Evolutionary conservation across 2,113 vertebrate genomes (phyloP), one percentile per base, ranked within the genome.

Genomic region (Neolamprologus devosi): DNA sequence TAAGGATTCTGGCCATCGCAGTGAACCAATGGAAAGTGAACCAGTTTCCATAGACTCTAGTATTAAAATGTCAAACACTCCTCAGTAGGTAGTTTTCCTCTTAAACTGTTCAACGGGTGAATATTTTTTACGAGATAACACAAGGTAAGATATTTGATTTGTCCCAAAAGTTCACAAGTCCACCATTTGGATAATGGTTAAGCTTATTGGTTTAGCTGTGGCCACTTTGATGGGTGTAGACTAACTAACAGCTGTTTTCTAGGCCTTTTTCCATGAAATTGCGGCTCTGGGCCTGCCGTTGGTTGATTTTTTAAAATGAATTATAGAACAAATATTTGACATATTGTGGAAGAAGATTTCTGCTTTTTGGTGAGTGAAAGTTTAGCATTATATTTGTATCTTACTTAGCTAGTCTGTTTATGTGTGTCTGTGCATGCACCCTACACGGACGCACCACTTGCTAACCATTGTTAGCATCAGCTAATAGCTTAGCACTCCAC

Each of bases 321-420:
- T 21, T 4, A 37, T 68, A 21, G 19, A 40, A 68, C 19, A 68
- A 68, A 21, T 68, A 2, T 35, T 65, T 65, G 60, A n/a, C 60
- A 35, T 65, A 35, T 37, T 65, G 10, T 65, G 60, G 63, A 40
- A 21, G n/a, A 68, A 68, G 11, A 14, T 40, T 68, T 68, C 35
- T 40, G 35, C 35, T 68, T 40, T 68, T 68, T 68, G 63, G 63
- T 68, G 2, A 68, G 63, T 40, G 19, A 68, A 68, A 68, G 63
- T 40, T 40, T 3, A 68, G 63, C 1, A 40, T 4, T 68, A 9
- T 4, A 40, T 40, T 40, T 40, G 12, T 68, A 68, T 68, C 63
- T 68, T 68, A 40, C 12, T 68, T 6, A 68, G 7, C 63, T 40
- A 13, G 7, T 68, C 2, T 21, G 19, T 68, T 37, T 68, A 68